Evolutionary conservation across 2,113 vertebrate species (phyloP).

Genomic region (Clarias batrachus): DNA sequence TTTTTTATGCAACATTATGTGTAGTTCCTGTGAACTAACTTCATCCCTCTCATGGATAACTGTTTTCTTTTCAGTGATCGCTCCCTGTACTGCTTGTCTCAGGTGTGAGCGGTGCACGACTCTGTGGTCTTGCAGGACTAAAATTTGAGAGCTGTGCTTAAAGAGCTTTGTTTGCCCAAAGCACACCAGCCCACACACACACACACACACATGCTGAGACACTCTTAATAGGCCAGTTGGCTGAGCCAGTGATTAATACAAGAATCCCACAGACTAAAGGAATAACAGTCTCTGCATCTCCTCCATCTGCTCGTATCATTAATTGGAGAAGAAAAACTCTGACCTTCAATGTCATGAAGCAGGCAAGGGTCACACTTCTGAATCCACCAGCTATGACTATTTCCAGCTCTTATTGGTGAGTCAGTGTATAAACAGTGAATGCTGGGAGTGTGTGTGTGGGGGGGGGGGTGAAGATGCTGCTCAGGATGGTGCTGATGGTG

Average conservation of each 20-base stretch:
- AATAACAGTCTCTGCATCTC: constrained; percentile 4
- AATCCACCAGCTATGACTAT: background rate
- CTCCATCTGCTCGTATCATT: background rate
- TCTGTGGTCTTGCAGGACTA: background rate
- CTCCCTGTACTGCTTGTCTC: background rate
- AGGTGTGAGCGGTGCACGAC: background rate
- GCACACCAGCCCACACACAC: background rate
- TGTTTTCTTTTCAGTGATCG: background rate
- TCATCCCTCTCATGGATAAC: background rate
- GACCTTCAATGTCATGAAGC: background rate
- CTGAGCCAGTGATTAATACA: constrained; percentile 45
- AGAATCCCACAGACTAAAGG: constrained; percentile 39
- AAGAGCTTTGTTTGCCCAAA: constrained; percentile 23
- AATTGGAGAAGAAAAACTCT: background rate
- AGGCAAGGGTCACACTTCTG: background rate
- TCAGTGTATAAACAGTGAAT: background rate
- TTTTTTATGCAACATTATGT: background rate
- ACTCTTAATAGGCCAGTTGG: constrained; percentile 44
- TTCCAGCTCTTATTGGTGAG: background rate
- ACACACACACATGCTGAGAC: constrained; percentile 5
- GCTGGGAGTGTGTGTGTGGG: too few species aligned
- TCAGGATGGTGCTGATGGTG: background rate
- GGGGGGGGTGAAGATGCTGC: background rate
- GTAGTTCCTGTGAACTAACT: background rate
- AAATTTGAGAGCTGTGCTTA: background rate